Evolutionary conservation across 2,888 invertebrate genomes (phyloP), one percentile per base, ranked within the genome.

Genomic region (Polyommatus iphigenia): DNA sequence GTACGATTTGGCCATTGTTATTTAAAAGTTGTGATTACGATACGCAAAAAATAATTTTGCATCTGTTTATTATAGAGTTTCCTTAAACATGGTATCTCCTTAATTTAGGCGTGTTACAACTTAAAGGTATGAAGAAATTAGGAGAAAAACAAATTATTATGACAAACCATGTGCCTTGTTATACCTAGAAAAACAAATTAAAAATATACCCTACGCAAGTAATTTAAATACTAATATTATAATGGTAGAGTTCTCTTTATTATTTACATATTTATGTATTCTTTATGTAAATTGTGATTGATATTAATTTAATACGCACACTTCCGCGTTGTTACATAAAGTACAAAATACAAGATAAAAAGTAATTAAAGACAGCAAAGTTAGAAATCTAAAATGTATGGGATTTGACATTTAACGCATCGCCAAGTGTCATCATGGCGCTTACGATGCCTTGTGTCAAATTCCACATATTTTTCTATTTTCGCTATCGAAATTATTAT

Each of bases 261-360:
- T 29, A 29, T 32, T 32, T 67, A 32, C 67, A 67, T 32, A 67
- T 67, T 67, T 67, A 67, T 67, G 15, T 67, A 15, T 67, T 67
- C 15, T 32, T 67, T 32, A 67, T 67, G 67, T 67, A 29, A 67
- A 67, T 67, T 32, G 18, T 18, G 67, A 29, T 32, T 67, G 20
- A 62, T 29, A 67, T 67, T 67, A 18, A 6, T 62, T 24, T 4
- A 13, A 32, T 67, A 29, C 32, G 29, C 29, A 29, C 29, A 32
- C 18, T 67, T 67, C 67, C 67, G 29, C 29, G 67, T 67, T 2
- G 8, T 67, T 67, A 29, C 29, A 15, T 15, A 29, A 32, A 18
- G 15, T 32, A 32, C 29, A 67, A 67, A 0, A 67, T 67, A 67
- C 15, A 62, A 59, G 18, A 18, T 57, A n/a, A 57, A n/a, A 57